phyloP scores from a whole-genome alignment of 2,797 vertebrate species.

The Varecia variegata region DNA sequence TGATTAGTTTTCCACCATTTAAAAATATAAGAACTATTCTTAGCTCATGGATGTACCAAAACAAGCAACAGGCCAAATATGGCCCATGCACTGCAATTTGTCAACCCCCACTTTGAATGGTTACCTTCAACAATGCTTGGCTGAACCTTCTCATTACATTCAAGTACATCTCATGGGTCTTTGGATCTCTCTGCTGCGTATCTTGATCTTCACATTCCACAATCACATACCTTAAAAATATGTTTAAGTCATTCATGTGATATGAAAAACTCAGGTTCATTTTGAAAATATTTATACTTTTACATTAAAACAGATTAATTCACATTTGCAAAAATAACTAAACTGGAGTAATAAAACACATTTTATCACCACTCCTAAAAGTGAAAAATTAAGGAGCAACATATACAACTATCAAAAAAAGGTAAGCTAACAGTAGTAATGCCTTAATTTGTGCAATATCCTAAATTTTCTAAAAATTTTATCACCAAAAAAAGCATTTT shows the following conservation, averaged over 20 bases:
- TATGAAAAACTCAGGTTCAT: constrained; percentile 4
- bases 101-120: background rate
- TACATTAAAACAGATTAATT: background rate
- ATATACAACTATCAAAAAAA: background rate
- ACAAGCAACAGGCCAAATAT: background rate
- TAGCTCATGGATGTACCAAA: background rate
- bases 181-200: constrained; percentile 97
- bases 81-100: fast-evolving
- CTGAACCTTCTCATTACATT: constrained; percentile 99
- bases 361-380: background rate
- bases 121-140: constrained; percentile 96
- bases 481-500: background rate
- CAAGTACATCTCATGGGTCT: constrained; percentile 98
- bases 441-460: background rate
- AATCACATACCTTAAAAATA: constrained; percentile 94
- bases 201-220: constrained; percentile 99
- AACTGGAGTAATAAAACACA: background rate
- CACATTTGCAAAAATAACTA: background rate
- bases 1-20: background rate
- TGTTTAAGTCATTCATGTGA: background rate
- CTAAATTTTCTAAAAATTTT: background rate
- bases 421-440: background rate
- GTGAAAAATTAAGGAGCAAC: background rate
- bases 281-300: background rate
- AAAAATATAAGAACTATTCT: constrained; percentile 1